Evolutionary conservation across 2,113 vertebrate species (phyloP).

Genomic region (Merops nubicus): DNA sequence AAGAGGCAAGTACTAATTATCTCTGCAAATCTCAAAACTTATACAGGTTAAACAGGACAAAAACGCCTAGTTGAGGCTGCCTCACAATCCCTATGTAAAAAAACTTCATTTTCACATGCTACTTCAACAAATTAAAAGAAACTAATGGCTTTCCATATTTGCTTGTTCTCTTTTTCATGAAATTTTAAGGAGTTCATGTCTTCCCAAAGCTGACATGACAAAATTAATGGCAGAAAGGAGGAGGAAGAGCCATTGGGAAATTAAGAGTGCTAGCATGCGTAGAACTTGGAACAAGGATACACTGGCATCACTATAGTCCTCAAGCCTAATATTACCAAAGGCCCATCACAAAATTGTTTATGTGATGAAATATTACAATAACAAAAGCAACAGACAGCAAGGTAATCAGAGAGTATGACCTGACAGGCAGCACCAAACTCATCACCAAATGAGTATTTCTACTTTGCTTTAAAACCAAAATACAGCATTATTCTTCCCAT

Average conservation of each 20-base stretch:
- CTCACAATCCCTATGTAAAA: background rate
- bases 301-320: background rate
- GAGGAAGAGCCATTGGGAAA: background rate
- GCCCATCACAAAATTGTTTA: background rate
- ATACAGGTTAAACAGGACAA: background rate
- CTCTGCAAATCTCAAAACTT: background rate
- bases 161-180: background rate
- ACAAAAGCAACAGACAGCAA: background rate
- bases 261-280: background rate
- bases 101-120: background rate
- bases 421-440: background rate
- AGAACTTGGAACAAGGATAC: background rate
- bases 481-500: accelerated
- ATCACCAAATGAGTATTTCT: background rate
- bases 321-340: background rate
- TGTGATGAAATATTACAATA: background rate
- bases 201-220: background rate
- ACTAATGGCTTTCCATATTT: background rate
- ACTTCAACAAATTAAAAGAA: background rate
- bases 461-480: background rate
- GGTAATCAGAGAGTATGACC: background rate
- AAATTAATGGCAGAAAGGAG: background rate
- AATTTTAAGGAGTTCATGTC: background rate
- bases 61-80: background rate
- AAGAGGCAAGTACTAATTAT: background rate